Conservation (phyloP, 1,140 invertebrate genomes). For the Sycophila sp. region DNA sequence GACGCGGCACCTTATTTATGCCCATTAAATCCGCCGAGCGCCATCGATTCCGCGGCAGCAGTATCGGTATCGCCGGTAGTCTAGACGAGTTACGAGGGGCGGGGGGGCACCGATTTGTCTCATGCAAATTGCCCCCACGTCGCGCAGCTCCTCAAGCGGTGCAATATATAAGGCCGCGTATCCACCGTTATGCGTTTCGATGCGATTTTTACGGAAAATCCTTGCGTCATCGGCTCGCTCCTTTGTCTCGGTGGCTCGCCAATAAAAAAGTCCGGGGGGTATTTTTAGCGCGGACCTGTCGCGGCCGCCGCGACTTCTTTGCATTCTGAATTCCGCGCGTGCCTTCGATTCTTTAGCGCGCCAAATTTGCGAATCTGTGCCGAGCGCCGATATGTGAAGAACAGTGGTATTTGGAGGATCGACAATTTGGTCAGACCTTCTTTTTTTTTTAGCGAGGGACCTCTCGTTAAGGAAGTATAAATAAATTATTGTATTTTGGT, state of each 20-base stretch:
- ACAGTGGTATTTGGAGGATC: no score
- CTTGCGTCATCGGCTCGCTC: neutral
- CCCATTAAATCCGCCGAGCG: neutral
- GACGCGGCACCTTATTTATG: neutral
- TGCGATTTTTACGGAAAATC: slow-evolving; percentile 17
- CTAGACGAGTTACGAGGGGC: slow-evolving; percentile 12
- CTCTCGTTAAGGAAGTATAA: no score
- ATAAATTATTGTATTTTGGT: no score
- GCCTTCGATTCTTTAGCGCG: no score
- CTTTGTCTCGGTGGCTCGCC: neutral
- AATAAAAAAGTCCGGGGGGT: no score
- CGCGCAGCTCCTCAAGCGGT: neutral
- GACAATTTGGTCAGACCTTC: no score
- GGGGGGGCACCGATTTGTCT: slow-evolving; percentile 26
- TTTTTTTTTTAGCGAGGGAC: no score
- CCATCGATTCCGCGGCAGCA: neutral
- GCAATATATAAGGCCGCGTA: slow-evolving; percentile 7
- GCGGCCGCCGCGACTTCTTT: no score
- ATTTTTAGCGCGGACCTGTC: no score
- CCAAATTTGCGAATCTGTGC: no score
- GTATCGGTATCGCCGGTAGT: neutral
- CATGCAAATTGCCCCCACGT: slow-evolving; percentile 28
- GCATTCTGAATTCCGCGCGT: no score
- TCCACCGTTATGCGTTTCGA: slow-evolving; percentile 3
- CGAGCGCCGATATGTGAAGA: no score